phyloP scores from a whole-genome alignment of 2,888 invertebrate species.

The Pseudococcus jackbeardsleyi region DNA sequence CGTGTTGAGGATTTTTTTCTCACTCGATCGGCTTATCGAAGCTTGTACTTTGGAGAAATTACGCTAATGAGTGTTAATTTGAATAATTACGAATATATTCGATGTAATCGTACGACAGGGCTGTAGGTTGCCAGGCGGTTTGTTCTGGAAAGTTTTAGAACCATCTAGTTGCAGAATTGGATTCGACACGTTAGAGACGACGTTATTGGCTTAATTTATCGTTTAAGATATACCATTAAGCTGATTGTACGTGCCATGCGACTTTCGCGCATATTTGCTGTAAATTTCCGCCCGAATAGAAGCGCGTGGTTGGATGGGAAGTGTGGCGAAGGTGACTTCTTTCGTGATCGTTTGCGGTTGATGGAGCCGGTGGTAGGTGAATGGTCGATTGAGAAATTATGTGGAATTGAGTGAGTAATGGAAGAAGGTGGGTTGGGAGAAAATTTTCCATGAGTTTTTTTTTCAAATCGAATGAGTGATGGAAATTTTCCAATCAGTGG shows the following conservation, averaged over 20 bases:
- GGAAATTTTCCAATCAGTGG: too few species aligned
- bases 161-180: background rate
- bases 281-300: background rate
- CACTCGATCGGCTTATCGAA: background rate
- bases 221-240: background rate
- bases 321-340: too few species aligned
- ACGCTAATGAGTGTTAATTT: slow-evolving; percentile 28
- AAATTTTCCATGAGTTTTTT: too few species aligned
- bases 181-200: background rate
- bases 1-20: background rate
- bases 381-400: too few species aligned
- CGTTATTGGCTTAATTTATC: slow-evolving; percentile 9
- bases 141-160: slow-evolving; percentile 35
- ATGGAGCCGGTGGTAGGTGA: too few species aligned
- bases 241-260: background rate
- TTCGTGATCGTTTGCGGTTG: too few species aligned
- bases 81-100: slow-evolving; percentile 18
- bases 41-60: slow-evolving; percentile 12
- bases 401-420: too few species aligned
- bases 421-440: too few species aligned
- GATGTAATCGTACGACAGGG: background rate
- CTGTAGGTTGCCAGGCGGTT: slow-evolving; percentile 13
- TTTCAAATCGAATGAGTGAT: too few species aligned
- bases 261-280: background rate
- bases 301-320: too few species aligned